These are phyloP conservation scores for Chrosomus eos DNA, from an alignment of 2,797 vertebrate genomes.

Conservation along the genomic window DNA sequence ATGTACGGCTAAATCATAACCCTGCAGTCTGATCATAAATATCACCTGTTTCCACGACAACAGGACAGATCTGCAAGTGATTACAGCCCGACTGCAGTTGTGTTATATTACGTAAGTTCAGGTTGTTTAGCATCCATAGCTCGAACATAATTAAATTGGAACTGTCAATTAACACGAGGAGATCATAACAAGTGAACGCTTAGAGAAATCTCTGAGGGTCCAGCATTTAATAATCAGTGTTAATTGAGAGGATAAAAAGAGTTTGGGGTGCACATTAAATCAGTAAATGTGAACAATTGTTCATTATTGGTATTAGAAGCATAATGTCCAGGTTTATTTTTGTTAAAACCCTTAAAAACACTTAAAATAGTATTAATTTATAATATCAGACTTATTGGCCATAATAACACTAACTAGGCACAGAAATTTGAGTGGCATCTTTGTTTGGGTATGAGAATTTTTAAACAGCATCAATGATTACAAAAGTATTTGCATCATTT, in stretches of 20 bases:
- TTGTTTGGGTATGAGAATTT: background rate
- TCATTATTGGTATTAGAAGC: background rate
- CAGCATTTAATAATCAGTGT: background rate
- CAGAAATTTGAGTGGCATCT: background rate
- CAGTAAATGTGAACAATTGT: background rate
- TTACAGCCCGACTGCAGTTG: constrained; percentile 19
- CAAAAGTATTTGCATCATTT: background rate
- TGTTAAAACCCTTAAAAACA: background rate
- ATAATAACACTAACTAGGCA: background rate
- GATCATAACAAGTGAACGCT: background rate
- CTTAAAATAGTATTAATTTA: background rate
- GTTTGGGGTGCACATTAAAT: background rate
- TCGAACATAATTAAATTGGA: background rate
- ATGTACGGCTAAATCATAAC: constrained; percentile 24
- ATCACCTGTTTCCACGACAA: constrained; percentile 50
- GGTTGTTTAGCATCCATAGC: background rate
- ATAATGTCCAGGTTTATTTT: background rate
- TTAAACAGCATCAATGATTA: background rate
- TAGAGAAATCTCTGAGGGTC: background rate
- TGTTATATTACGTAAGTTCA: constrained; percentile 25
- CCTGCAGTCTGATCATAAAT: constrained; percentile 42
- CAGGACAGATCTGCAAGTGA: constrained; percentile 35
- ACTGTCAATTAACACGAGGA: constrained; percentile 16
- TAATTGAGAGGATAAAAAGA: background rate
- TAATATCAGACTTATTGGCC: background rate